phyloP scores from a whole-genome alignment of 1,140 invertebrate species.

The Aricia agestis region DNA sequence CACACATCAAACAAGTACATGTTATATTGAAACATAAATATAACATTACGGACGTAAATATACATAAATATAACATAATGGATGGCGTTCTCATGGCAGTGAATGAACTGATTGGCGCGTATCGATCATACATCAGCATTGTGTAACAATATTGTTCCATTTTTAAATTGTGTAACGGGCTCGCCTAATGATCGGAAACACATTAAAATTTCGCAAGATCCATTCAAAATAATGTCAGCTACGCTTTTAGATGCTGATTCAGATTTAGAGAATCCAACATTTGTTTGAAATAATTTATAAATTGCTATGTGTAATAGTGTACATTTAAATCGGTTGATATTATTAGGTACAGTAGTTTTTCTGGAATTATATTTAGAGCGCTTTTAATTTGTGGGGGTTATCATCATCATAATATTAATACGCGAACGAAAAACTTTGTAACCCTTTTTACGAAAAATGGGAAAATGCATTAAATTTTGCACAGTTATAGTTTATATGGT shows the following conservation, averaged over 20 bases:
- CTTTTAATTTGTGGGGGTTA: too few species aligned
- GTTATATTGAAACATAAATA: constrained; percentile 2
- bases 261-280: neutral
- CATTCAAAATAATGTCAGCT: constrained; percentile 17
- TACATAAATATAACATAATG: constrained; percentile 1
- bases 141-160: constrained; percentile 14
- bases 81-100: constrained; percentile 1
- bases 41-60: neutral
- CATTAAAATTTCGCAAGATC: constrained; percentile 36
- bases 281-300: neutral
- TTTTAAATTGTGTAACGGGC: constrained; percentile 8
- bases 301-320: too few species aligned
- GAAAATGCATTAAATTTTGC: too few species aligned
- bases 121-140: constrained; percentile 7
- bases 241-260: neutral
- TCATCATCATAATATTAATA: too few species aligned
- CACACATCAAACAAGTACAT: neutral
- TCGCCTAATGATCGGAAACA: constrained; percentile 22
- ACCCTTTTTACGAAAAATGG: too few species aligned
- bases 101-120: constrained; percentile 10
- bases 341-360: too few species aligned
- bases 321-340: too few species aligned
- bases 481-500: too few species aligned
- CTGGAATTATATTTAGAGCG: too few species aligned
- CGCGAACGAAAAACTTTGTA: too few species aligned